A percentile compares a stretch with the other conserved stretches of the same genome.
These are phyloP conservation scores for Pseudochirops corinnae DNA, from an alignment of 2,797 vertebrate genomes.

Conservation along the genomic window DNA sequence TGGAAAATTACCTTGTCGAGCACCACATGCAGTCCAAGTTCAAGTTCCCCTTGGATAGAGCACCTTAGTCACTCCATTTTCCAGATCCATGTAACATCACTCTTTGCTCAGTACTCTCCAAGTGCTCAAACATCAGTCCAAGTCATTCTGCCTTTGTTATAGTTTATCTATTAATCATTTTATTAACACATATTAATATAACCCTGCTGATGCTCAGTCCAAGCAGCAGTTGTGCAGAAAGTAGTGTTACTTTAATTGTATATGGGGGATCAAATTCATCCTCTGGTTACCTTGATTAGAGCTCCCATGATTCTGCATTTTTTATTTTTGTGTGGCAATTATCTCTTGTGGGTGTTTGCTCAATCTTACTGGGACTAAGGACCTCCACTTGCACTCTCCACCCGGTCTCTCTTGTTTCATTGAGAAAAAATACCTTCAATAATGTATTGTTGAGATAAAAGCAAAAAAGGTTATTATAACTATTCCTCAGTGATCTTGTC, in stretches of 20 bases:
- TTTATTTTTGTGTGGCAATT: neutral
- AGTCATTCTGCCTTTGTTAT: neutral
- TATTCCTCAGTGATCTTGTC: neutral
- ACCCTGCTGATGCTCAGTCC: neutral
- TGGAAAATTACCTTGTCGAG: neutral
- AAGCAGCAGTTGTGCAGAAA: neutral
- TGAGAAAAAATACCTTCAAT: neutral
- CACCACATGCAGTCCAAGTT: neutral
- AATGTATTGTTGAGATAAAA: neutral
- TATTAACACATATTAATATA: neutral
- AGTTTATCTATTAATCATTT: neutral
- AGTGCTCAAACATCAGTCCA: neutral
- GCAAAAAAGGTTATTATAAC: neutral
- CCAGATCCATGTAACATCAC: neutral
- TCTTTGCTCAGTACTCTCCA: neutral
- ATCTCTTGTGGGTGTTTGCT: neutral
- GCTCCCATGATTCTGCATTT: neutral
- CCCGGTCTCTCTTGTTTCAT: neutral
- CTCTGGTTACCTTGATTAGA: neutral
- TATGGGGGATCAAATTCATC: neutral
- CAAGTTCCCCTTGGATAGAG: neutral
- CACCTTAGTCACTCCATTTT: neutral
- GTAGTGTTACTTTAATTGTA: neutral
- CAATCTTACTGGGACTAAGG: neutral
- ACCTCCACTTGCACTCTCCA: neutral